Base-by-base conservation (phyloP, 2,888 invertebrate species). In the Acanthosepion esculentum region DNA sequence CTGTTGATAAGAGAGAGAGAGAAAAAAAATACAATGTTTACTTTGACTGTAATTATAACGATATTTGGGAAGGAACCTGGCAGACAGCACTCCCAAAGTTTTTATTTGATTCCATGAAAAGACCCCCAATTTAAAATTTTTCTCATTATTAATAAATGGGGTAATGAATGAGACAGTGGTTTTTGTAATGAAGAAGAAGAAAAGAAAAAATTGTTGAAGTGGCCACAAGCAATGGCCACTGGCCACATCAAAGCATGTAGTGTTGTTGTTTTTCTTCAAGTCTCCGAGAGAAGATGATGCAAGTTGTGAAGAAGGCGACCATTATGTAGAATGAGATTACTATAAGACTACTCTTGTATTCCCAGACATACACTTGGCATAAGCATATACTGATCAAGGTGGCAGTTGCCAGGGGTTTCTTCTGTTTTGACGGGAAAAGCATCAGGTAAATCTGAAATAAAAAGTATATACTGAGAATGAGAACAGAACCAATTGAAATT, bases 291-390 rank as follows among this genome's bases (percentile, higher is more conserved):
- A 96, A 95, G 91, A 96, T 96, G 41, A 96, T 95, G 95, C 96
- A 96, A 4, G 96, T 96, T 92, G 96, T 95, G 50, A 95, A 95
- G 94, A 96, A 96, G 0, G 95, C 95, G 7, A 96, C 96, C 8
- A 95, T 95, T 41, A 96, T 95, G 91, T 96, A 96, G 94, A 96
- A 96, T 55, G 95, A 53, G 18, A 96, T 95, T 53, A 95, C 95
- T 41, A 64, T 23, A 10, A 96, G 50, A 50, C 95, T 95, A 91
- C 95, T 96, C 55, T 96, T 91, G 53, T 96, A 95, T 94, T 96
- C 96, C 96, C 96, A 96, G 33, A 96, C 94, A 95, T 96, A 96
- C 20, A 96, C 95, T 94, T 96, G 96, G 95, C 96, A 96, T 50
- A 96, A 48, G 94, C 96, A 96, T 33, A 96, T 95, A 94, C 96